Percentiles rank a stretch among this genome's conserved stretches.
Conservation (phyloP, 2,797 vertebrate genomes). For the Argentina silus region DNA sequence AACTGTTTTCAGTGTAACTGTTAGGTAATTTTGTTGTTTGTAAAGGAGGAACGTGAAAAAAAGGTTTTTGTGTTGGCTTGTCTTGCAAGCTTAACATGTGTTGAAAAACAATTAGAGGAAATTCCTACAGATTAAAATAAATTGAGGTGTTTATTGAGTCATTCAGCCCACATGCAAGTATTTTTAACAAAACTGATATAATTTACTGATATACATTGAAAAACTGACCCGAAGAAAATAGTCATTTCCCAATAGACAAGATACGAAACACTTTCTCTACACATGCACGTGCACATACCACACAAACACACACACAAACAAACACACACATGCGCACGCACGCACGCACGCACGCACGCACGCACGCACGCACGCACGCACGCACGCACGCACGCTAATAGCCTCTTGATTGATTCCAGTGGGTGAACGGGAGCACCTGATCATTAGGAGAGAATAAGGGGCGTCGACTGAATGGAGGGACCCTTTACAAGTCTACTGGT, state of each 20-base stretch:
- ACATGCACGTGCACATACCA: constrained; percentile 45
- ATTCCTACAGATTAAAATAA: background rate
- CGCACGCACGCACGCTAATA: constrained; percentile 36
- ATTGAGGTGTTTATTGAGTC: background rate
- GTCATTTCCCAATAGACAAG: background rate
- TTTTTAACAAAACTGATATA: too few relatives aligned
- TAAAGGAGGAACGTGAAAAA: too few relatives aligned
- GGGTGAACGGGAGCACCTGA: constrained; percentile 65
- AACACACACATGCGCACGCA: constrained; percentile 19
- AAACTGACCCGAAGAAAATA: too few relatives aligned
- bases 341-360: background rate
- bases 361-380: constrained; percentile 10
- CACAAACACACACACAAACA: constrained; percentile 43
- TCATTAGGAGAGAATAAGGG: constrained; percentile 49
- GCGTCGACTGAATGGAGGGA: constrained; percentile 40
- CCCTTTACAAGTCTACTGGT: constrained; percentile 51
- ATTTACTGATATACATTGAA: too few relatives aligned
- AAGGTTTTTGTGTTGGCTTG: background rate
- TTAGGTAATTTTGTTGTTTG: too few relatives aligned
- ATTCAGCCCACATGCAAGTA: background rate
- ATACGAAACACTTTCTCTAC: constrained; percentile 29
- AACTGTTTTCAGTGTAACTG: background rate
- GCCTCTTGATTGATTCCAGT: constrained; percentile 67
- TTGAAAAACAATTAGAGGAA: background rate
- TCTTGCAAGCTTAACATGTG: background rate